Evolutionary conservation across 2,113 vertebrate species (phyloP), one percentile per base, ranked within the genome.

Genomic region (Tautogolabrus adspersus): DNA sequence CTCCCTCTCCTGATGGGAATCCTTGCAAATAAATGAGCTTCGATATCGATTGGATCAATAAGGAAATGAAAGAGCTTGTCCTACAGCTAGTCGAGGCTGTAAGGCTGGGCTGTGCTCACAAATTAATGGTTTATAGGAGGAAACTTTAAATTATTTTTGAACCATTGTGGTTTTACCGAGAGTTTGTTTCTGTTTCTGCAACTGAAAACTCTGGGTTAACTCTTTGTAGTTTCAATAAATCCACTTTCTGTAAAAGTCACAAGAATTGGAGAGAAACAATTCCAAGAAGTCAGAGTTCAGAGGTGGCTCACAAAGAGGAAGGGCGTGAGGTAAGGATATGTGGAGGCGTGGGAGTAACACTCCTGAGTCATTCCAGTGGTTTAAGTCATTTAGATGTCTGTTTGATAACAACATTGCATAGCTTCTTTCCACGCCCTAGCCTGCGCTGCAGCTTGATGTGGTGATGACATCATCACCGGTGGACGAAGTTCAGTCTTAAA

Each of bases 391-490:
- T 12, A 7, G 6, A 49, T 49, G 6, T 10, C 1, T 5, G 3
- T 63, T 10, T 66, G 34, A 75, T 19, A 6, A 61, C 57, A 59
- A 2, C 40, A 5, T 22, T 30, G 13, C 18, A 13, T 16, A 38
- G 30, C 30, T 37, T 21, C 37, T 52, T 15, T 55, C 8, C 47
- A 40, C 23, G 0, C 30, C n/a, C 9, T 6, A 0, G 1, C 1
- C 1, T 46, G 19, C 30, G 38, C 18, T 13, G 8, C 19, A 30
- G 7, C 37, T 8, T 64, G 4, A 26, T 42, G 26, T 13, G n/a
- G 26, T 13, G n/a, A 10, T 72, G 68, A 77, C 63, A 66, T 73
- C 61, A 74, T 60, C 21, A 10, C 10, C 26, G 0, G 10, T 26
- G 42, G 30, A 11, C 10, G 10, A 37, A 6, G 4, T 3, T 19